These are phyloP conservation scores for Darevskia nairensis DNA, from an alignment of 2,797 vertebrate genomes.

Conservation along the genomic window DNA sequence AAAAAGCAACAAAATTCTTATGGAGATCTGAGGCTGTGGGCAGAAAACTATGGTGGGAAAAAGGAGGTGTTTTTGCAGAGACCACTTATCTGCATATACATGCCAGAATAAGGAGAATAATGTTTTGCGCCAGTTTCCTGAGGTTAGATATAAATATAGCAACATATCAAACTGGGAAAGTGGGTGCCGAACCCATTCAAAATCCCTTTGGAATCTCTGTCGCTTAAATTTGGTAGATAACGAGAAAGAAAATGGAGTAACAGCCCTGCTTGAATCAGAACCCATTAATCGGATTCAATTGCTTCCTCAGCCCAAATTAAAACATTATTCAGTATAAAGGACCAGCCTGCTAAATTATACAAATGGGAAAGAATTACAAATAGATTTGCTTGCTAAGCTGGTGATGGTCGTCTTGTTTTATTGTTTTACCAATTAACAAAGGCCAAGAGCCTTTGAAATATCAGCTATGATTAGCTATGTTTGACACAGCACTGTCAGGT, in stretches of 20 bases:
- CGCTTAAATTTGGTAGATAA: neutral
- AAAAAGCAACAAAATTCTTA: neutral
- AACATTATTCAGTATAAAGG: conserved; percentile 35
- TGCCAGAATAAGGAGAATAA: neutral
- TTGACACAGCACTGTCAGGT: conserved; percentile 67
- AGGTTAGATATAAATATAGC: neutral
- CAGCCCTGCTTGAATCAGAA: conserved; percentile 8
- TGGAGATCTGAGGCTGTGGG: no score
- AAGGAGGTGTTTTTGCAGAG: neutral
- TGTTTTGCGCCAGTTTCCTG: no score
- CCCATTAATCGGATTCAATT: neutral
- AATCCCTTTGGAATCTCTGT: neutral
- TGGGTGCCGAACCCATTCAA: neutral
- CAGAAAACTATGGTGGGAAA: neutral
- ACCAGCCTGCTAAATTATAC: neutral
- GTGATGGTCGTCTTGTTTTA: conserved; percentile 59
- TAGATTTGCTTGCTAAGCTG: conserved; percentile 9
- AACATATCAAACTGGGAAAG: neutral
- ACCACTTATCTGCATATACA: neutral
- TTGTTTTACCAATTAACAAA: conserved; percentile 69
- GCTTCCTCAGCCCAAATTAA: conserved; percentile 3
- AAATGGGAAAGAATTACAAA: conserved; percentile 46
- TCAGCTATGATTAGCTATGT: conserved; percentile 63
- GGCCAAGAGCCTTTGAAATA: conserved; percentile 58
- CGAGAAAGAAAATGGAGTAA: neutral